These are phyloP conservation scores for Ormia ochracea DNA, from an alignment of 2,888 invertebrate species.

Conservation along the genomic window DNA sequence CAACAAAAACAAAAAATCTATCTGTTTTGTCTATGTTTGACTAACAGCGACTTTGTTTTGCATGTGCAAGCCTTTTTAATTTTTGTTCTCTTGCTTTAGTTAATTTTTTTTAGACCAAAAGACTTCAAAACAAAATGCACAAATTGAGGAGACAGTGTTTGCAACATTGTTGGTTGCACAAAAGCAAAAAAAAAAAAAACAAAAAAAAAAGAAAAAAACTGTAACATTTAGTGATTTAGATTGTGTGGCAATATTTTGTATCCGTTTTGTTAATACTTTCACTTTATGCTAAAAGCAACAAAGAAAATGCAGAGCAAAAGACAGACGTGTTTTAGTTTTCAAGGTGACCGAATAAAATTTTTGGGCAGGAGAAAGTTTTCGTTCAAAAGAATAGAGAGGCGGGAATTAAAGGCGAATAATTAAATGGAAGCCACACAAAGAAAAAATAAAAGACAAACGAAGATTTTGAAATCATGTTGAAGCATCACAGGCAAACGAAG, in stretches of 20 bases:
- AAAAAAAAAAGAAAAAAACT: not conserved
- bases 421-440: too few relatives aligned
- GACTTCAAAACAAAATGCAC: not conserved
- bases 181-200: not conserved
- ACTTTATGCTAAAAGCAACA: constrained; percentile 26
- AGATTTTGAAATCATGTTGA: too few relatives aligned
- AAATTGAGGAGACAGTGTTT: constrained; percentile 4
- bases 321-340: constrained; percentile 18
- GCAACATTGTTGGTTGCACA: constrained; percentile 22
- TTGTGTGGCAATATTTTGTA: constrained; percentile 36
- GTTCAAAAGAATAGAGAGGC: too few relatives aligned
- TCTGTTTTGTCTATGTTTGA: not conserved
- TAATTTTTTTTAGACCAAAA: not conserved
- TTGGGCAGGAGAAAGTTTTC: too few relatives aligned
- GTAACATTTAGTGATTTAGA: constrained; percentile 27
- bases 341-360: constrained; percentile 7
- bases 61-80: not conserved
- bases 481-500: too few relatives aligned
- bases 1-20: not conserved
- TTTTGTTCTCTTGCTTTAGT: not conserved
- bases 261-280: constrained; percentile 39
- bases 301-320: not conserved
- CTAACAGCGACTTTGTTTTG: constrained; percentile 2
- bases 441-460: too few relatives aligned
- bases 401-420: too few relatives aligned